phyloP scores from a whole-genome alignment of 2,113 vertebrate genomes.

The Xyliphius kryptos region DNA sequence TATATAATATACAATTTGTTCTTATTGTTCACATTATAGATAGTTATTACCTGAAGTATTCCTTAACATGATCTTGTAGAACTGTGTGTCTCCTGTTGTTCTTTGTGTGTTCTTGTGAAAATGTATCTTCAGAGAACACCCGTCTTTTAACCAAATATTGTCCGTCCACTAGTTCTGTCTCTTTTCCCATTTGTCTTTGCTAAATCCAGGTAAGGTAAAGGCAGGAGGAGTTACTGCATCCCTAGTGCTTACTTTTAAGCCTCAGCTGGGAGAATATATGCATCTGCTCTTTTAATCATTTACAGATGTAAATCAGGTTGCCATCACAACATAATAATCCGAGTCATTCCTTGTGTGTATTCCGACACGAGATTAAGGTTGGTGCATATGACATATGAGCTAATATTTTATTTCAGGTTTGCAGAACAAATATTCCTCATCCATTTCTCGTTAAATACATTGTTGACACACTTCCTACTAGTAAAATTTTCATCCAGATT shows the following conservation, averaged over 20 bases:
- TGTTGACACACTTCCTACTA: background rate
- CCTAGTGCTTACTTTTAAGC: background rate
- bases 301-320: constrained; percentile 7
- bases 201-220: background rate
- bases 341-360: constrained; percentile 22
- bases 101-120: constrained; percentile 71
- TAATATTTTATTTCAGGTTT: constrained; percentile 1
- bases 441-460: background rate
- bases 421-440: constrained; percentile 4
- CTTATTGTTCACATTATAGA: background rate
- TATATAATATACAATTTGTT: no score
- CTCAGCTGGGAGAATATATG: constrained; percentile 5
- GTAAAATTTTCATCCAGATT: background rate
- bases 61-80: constrained; percentile 67
- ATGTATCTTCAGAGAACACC: constrained; percentile 78
- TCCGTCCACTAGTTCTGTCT: constrained; percentile 63
- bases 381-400: background rate
- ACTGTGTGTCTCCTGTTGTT: constrained; percentile 71
- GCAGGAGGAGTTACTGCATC: background rate
- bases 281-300: constrained; percentile 27
- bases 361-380: background rate
- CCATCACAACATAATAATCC: constrained; percentile 7
- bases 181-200: constrained; percentile 48
- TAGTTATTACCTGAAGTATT: constrained; percentile 73
- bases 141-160: constrained; percentile 76